Evolutionary conservation across 1,140 invertebrate genomes (phyloP).

Genomic region (Brachionus plicatilis): DNA sequence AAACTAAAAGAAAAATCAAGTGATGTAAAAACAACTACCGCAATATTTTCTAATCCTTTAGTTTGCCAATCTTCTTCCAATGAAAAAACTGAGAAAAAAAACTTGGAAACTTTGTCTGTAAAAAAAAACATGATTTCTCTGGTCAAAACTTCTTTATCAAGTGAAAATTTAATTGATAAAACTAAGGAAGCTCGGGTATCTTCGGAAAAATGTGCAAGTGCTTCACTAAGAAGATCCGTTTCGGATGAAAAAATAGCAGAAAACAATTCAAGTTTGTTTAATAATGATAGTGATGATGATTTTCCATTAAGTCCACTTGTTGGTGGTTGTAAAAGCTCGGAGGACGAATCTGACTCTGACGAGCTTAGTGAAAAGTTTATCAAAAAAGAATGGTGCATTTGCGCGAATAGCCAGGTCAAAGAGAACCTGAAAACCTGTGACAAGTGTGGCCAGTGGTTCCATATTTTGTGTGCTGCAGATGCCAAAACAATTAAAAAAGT

Average conservation of each 20-base stretch:
- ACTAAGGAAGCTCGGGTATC: too few relatives aligned
- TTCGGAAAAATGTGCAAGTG: background rate
- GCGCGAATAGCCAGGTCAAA: background rate
- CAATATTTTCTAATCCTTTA: background rate
- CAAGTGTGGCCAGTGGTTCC: background rate
- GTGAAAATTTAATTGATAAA: too few relatives aligned
- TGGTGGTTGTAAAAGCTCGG: background rate
- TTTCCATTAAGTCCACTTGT: background rate
- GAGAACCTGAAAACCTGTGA: background rate
- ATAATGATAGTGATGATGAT: background rate
- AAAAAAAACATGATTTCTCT: too few relatives aligned
- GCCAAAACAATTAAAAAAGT: background rate
- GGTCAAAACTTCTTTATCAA: too few relatives aligned
- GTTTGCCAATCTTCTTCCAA: background rate
- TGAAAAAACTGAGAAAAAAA: background rate
- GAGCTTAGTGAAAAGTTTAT: background rate
- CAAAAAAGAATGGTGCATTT: constrained; percentile 17
- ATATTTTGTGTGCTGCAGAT: background rate
- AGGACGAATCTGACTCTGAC: background rate
- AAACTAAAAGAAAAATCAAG: background rate
- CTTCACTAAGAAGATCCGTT: background rate
- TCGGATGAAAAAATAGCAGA: background rate
- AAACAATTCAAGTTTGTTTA: background rate
- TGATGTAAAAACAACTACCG: too few relatives aligned
- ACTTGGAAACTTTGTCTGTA: too few relatives aligned